Evolutionary conservation across 2,797 vertebrate genomes (phyloP), one percentile per base, ranked within the genome.

Genomic region (Pagetopsis macropterus): DNA sequence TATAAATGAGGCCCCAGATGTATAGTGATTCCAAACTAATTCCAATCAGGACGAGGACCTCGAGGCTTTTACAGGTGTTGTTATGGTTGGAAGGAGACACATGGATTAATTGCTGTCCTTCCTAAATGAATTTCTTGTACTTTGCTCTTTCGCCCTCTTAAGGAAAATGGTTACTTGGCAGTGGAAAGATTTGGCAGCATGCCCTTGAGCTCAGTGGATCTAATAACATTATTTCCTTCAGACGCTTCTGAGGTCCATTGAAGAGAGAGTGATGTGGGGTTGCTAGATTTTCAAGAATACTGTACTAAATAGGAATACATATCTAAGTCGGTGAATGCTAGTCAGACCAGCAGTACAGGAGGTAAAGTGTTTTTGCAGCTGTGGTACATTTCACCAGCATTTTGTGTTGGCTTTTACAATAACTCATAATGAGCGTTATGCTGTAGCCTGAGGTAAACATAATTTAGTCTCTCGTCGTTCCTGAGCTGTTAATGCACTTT

Each of bases 131-230:
- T 86, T 86, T 61, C 48, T 75, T 85, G 77, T 79, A 72, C 82
- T 84, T 85, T 81, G 70, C 76, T 82, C 76, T 76, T 72, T 78
- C 9, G 66, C 70, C 77, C 76, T 81, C 65, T 82, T 72, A 66
- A 68, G 50, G 70, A 83, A 90, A 92, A 85, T 72, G 59, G 80
- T 70, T 69, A 54, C 80, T 84, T 89, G 87, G 88, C 85, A 84
- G 83, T 48, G 6, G 58, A 79, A 65, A 78, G 9, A 80, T 88
- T 83, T 88, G 85, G 87, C 84, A 77, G 79, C 79, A 37, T 0
- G 14, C 72, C 33, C 68, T 59, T 19, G 13, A 61, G 73, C 72
- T 83, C 70, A 70, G 70, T 70, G 80, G 61, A 40, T 74, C 70
- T 81, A 75, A 87, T 85, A 81, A 66, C 82, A 81, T 71, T 31